A percentile compares a stretch with the other conserved stretches of the same genome.
phyloP scores from a whole-genome alignment of 2,797 vertebrate species.

The Sciurus vulgaris region DNA sequence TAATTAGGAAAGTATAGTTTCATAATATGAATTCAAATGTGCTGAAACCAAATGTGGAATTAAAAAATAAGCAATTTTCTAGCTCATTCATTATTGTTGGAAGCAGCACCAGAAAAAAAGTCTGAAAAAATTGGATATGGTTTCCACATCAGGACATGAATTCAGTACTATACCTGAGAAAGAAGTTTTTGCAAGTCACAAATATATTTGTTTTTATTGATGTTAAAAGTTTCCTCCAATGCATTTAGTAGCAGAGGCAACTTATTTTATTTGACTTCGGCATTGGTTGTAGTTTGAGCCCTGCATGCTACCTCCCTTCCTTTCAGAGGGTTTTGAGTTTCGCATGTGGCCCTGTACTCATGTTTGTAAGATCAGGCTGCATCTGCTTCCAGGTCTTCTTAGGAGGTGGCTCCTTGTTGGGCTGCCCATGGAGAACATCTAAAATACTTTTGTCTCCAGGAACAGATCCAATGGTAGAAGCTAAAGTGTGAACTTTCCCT shows the following conservation, averaged over 20 bases:
- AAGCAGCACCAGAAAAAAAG: neutral
- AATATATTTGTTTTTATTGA: neutral
- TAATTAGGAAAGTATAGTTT: neutral
- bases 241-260: neutral
- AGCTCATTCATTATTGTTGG: neutral
- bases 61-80: neutral
- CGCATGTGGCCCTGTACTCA: neutral
- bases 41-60: neutral
- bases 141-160: neutral
- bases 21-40: constrained; percentile 7
- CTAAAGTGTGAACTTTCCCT: constrained; percentile 96
- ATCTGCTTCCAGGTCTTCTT: neutral
- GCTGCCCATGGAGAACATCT: constrained; percentile 91
- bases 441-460: constrained; percentile 94
- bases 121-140: neutral
- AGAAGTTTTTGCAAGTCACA: neutral
- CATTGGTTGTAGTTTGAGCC: neutral
- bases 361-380: neutral
- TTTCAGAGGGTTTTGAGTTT: neutral
- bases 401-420: neutral
- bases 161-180: neutral
- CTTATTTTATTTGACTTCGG: no score
- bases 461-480: constrained; percentile 91
- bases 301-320: neutral
- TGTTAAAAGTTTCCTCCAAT: neutral